Percentiles rank a stretch among this genome's conserved stretches.
Evolutionary conservation across 2,113 vertebrate genomes (phyloP).

Genomic region (Misgurnus mizolepis): DNA sequence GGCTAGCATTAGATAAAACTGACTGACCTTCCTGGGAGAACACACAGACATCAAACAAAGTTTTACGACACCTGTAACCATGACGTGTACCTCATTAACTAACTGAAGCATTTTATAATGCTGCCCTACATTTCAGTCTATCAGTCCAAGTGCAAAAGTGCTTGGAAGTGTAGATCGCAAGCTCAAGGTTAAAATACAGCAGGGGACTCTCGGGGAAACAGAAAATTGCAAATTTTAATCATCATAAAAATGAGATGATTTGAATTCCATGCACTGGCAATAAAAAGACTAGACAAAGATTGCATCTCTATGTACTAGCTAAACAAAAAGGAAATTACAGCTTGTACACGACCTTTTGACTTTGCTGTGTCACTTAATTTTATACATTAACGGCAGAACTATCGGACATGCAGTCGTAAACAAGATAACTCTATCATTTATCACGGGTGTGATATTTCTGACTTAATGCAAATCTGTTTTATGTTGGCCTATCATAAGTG

Average conservation of each 20-base stretch:
- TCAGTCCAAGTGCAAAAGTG: constrained; percentile 17
- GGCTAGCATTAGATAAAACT: neutral
- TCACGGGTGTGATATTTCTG: neutral
- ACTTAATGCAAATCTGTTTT: constrained; percentile 27
- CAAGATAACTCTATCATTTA: constrained; percentile 28
- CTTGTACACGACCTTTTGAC: constrained; percentile 13
- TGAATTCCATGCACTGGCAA: neutral
- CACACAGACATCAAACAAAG: neutral
- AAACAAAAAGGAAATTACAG: constrained; percentile 6
- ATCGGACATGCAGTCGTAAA: constrained; percentile 11
- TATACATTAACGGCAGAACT: neutral
- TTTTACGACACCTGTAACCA: constrained; percentile 13
- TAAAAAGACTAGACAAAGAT: constrained; percentile 33
- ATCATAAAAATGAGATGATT: constrained; percentile 9
- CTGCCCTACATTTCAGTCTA: constrained; percentile 13
- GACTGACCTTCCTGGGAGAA: neutral
- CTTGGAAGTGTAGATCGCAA: neutral
- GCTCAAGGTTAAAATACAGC: constrained; percentile 42
- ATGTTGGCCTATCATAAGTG: neutral
- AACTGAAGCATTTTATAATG: constrained; percentile 35
- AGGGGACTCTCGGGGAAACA: neutral
- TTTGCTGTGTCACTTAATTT: constrained; percentile 14
- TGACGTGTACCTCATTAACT: constrained; percentile 10
- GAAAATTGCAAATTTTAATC: constrained; percentile 31
- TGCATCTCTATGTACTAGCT: constrained; percentile 6